phyloP scores from a whole-genome alignment of 2,113 vertebrate genomes.

The Chloroceryle aenea region DNA sequence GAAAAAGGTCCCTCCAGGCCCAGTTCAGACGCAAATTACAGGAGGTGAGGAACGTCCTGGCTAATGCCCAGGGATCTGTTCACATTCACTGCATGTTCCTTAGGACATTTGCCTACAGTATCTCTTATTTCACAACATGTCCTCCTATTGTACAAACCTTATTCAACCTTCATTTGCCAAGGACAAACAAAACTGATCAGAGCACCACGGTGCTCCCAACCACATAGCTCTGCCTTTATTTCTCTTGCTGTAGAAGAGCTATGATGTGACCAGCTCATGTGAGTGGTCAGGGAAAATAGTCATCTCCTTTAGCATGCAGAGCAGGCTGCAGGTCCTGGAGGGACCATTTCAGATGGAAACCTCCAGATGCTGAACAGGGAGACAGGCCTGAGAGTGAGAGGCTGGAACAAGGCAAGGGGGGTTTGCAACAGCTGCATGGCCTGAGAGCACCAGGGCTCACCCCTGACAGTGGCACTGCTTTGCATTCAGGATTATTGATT shows the following conservation, averaged over 20 bases:
- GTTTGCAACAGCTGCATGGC: neutral
- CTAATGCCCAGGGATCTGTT: neutral
- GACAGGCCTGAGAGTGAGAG: accelerated
- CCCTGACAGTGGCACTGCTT: neutral
- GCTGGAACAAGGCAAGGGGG: accelerated
- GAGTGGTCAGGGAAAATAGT: neutral
- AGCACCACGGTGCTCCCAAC: neutral
- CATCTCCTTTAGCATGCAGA: neutral
- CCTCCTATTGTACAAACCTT: neutral
- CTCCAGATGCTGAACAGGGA: neutral
- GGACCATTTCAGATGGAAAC: neutral
- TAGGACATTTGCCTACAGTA: neutral
- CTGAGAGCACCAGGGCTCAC: neutral
- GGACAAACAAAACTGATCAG: neutral
- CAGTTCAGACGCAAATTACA: neutral
- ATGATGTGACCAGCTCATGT: neutral
- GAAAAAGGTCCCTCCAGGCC: neutral
- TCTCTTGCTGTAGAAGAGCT: neutral
- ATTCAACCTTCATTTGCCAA: neutral
- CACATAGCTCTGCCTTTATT: neutral
- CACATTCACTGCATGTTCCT: neutral
- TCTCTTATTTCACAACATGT: conserved; percentile 5
- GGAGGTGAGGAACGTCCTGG: neutral
- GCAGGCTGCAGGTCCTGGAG: neutral
- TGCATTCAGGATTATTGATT: conserved; percentile 36